Evolutionary conservation across 2,797 vertebrate species (phyloP).

Genomic region (Spea hammondii): DNA sequence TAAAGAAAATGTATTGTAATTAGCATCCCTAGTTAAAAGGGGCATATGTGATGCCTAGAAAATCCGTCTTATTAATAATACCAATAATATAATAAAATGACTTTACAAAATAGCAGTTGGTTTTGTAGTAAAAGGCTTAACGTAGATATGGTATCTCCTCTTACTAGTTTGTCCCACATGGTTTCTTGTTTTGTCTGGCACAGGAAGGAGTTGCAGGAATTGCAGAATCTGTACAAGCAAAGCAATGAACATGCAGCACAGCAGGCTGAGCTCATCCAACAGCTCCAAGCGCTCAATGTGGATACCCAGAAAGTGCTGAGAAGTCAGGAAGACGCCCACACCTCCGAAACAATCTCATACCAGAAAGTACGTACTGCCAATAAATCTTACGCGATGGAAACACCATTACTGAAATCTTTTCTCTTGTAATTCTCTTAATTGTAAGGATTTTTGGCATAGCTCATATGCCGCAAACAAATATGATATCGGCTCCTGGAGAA

Average conservation of each 20-base stretch:
- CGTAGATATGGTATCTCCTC: too few relatives aligned
- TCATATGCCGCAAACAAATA: too few relatives aligned
- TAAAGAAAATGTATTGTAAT: too few relatives aligned
- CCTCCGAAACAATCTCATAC: constrained; percentile 79
- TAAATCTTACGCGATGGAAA: background rate
- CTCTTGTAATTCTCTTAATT: too few relatives aligned
- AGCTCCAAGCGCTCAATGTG: constrained; percentile 84
- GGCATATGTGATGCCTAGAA: too few relatives aligned
- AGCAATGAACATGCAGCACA: constrained; percentile 76
- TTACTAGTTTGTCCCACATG: constrained; percentile 29
- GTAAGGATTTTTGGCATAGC: too few relatives aligned
- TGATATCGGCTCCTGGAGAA: too few relatives aligned
- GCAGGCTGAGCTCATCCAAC: constrained; percentile 85
- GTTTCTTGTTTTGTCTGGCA: constrained; percentile 58
- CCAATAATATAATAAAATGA: too few relatives aligned
- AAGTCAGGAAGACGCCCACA: constrained; percentile 84
- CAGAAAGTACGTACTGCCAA: constrained; percentile 74
- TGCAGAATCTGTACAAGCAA: constrained; percentile 81
- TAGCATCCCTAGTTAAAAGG: too few relatives aligned
- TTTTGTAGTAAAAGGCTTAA: too few relatives aligned
- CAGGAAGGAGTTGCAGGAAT: constrained; percentile 71
- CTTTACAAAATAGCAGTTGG: too few relatives aligned
- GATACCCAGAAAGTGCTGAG: constrained; percentile 82
- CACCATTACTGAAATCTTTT: background rate
- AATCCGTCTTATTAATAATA: too few relatives aligned